phyloP scores from a whole-genome alignment of 2,113 vertebrate genomes.

The Neodon shergylaensis region DNA sequence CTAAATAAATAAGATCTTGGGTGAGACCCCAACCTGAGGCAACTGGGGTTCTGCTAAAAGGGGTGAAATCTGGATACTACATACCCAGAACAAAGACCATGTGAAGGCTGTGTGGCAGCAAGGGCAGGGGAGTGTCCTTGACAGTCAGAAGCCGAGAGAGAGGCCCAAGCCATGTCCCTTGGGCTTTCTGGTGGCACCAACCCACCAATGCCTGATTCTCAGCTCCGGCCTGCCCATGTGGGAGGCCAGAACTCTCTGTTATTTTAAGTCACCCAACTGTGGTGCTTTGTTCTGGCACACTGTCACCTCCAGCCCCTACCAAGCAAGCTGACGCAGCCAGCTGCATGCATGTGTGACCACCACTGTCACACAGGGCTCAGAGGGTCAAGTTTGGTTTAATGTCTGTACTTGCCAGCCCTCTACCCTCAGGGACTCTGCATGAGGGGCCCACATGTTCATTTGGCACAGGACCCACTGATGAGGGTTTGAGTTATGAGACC shows the following conservation, averaged over 20 bases:
- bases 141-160: too few relatives aligned
- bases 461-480: not conserved
- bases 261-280: not conserved
- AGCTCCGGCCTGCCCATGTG: not conserved
- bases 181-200: rapidly evolving
- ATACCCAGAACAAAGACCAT: not conserved
- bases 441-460: not conserved
- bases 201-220: not conserved
- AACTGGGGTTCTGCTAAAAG: rapidly evolving
- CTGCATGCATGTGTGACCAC: rapidly evolving
- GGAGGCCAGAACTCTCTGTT: rapidly evolving
- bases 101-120: not conserved
- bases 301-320: not conserved
- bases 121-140: not conserved
- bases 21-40: not conserved
- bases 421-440: not conserved
- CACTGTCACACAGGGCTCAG: rapidly evolving
- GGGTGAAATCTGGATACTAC: not conserved
- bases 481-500: too few relatives aligned
- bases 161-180: rapidly evolving
- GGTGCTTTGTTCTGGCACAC: not conserved
- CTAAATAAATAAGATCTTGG: not conserved
- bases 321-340: not conserved
- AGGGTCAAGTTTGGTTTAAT: rapidly evolving
- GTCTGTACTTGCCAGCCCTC: rapidly evolving